phyloP scores from a whole-genome alignment of 2,797 vertebrate species.

The Brachymystax lenok region DNA sequence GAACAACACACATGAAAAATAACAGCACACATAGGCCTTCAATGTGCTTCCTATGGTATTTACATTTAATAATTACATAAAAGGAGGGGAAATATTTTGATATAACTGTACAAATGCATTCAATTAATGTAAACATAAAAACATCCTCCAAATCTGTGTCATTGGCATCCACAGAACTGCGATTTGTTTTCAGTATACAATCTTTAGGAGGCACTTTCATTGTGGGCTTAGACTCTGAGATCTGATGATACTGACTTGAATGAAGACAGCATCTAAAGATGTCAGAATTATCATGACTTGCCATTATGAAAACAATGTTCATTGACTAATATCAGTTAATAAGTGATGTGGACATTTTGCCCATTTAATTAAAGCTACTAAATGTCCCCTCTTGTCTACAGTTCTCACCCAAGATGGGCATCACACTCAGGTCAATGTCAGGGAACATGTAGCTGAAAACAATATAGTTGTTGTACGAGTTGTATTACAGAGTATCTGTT shows the following conservation, averaged over 20 bases:
- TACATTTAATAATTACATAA: not conserved
- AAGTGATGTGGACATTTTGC: not conserved
- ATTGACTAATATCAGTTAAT: not conserved
- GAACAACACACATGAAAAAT: too few relatives aligned
- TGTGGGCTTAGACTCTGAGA: not conserved
- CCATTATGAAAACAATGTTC: not conserved
- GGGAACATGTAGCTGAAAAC: not conserved
- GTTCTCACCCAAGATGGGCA: conserved; percentile 12
- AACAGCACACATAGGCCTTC: not conserved
- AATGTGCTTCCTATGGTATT: not conserved
- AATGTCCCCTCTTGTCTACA: not conserved
- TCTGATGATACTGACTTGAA: not conserved
- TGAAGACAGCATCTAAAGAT: not conserved
- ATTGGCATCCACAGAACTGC: not conserved
- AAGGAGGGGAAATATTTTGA: not conserved
- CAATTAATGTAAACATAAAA: conserved; percentile 4
- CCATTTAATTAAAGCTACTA: not conserved
- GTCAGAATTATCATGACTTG: not conserved
- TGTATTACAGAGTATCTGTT: not conserved
- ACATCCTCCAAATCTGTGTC: not conserved
- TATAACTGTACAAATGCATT: conserved; percentile 1
- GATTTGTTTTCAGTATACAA: not conserved
- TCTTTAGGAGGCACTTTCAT: not conserved
- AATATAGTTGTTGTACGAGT: not conserved
- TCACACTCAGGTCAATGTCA: conserved; percentile 15